Base-by-base conservation (phyloP, 2,888 invertebrate species). In the Macrosiphum euphorbiae region DNA sequence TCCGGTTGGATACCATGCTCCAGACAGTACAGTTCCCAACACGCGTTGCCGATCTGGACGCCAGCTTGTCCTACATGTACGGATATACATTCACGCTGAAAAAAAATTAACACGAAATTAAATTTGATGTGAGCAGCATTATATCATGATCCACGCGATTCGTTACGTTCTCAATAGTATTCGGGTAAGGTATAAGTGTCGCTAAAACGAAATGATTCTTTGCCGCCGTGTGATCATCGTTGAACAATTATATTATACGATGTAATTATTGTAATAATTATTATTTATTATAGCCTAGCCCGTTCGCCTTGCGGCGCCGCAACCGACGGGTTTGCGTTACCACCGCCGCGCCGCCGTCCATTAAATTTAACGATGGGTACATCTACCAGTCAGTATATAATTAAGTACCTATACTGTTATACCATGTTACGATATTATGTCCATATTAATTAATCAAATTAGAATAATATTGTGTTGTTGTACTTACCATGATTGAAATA, bases 1-100 rank as follows among this genome's bases (percentile, higher is more conserved):
- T 96, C 96, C 93, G 96, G 96, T 95, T 96, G 96, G 95, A 96
- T 96, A 67, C 95, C 95, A 95, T 96, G 96, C 94, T 96, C 96
- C 94, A 96, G 94, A 95, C 96, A 96, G 95, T 96, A 96, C 58
- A 96, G 95, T 94, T 96, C 96, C 96, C 96, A 96, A 95, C 96
- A 96, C 55, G 95, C 95, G 94, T 96, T 96, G 87, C 95, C 96
- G 91, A 96, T 96, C 95, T 96, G 96, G 90, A 95, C 95, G 88
- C 96, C 96, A 47, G 96, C 96, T 95, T 96, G 96, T 16, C 96
- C 96, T 94, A 96, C 95, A 95, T 96, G 96, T 94, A 96, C 95
- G n/a, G 96, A 96, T 95, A 96, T 96, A 95, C 96, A 96, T 95
- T 96, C 96, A 95, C 78, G 78, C 78, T 78, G 78, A 26, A 78